Conservation (phyloP, 2,797 vertebrate species). For the Danio albolineatus region DNA sequence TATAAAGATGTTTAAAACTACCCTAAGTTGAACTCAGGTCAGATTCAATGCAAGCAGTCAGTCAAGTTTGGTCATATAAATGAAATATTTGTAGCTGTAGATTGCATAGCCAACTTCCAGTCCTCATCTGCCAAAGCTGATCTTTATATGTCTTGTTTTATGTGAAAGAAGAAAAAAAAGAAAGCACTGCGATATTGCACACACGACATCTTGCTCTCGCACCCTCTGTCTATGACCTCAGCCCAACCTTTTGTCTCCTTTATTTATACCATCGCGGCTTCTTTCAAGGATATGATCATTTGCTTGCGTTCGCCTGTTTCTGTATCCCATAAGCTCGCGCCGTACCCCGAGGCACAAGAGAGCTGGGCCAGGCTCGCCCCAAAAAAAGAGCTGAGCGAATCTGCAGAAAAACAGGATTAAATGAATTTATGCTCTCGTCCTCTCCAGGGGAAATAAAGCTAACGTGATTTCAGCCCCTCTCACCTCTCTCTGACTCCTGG, state of each 20-base stretch:
- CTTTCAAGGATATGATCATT: conserved; percentile 76
- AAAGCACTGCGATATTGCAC: conserved; percentile 35
- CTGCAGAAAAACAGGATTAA: conserved; percentile 84
- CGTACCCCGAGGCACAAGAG: conserved; percentile 68
- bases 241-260: conserved; percentile 59
- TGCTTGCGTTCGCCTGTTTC: conserved; percentile 70
- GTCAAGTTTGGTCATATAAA: not conserved
- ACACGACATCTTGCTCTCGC: conserved; percentile 41
- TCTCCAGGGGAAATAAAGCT: conserved; percentile 74
- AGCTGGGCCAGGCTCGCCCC: conserved; percentile 34
- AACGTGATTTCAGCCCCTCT: conserved; percentile 84
- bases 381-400: conserved; percentile 57
- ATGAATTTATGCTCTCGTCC: conserved; percentile 81
- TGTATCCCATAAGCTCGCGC: conserved; percentile 61
- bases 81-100: not conserved
- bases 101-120: not conserved
- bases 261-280: conserved; percentile 73
- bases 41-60: not conserved
- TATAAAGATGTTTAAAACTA: conserved; percentile 12
- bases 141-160: not conserved
- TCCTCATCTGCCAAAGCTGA: not conserved
- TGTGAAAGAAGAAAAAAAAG: not conserved
- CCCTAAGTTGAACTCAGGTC: conserved; percentile 2
- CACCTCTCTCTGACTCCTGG: conserved; percentile 84
- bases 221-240: conserved; percentile 21